These are phyloP conservation scores for Protobothrops mucrosquamatus DNA, from an alignment of 2,113 vertebrate species.

Conservation along the genomic window DNA sequence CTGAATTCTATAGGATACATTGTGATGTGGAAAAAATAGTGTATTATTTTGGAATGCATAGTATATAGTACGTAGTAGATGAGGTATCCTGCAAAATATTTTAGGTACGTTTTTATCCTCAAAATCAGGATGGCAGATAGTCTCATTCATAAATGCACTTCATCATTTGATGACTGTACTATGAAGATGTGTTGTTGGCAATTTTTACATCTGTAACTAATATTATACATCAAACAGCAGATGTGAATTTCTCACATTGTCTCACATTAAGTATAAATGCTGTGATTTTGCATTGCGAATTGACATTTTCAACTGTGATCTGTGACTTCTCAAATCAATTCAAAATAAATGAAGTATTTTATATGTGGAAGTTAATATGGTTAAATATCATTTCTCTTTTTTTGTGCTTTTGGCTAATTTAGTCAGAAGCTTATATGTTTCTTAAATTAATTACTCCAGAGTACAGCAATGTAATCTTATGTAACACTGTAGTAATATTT, in stretches of 20 bases:
- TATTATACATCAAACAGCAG: neutral
- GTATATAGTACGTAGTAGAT: neutral
- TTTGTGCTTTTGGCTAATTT: neutral
- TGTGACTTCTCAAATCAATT: neutral
- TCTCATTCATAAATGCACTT: neutral
- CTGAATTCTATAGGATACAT: neutral
- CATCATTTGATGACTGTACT: neutral
- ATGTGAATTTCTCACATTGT: neutral
- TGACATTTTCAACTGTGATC: neutral
- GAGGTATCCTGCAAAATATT: neutral
- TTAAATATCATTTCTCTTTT: neutral
- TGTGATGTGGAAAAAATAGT: neutral
- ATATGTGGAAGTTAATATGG: neutral
- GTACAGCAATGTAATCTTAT: neutral
- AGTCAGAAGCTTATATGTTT: neutral
- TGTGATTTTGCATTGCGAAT: neutral
- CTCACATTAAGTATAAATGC: neutral
- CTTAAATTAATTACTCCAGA: neutral
- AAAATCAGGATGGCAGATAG: neutral
- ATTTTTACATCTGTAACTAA: neutral
- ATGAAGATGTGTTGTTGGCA: neutral
- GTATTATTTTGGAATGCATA: neutral
- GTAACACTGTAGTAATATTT: neutral
- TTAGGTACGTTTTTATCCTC: neutral
- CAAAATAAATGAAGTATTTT: neutral